phyloP scores from a whole-genome alignment of 2,797 vertebrate species.

The Rhynchotus rufescens region DNA sequence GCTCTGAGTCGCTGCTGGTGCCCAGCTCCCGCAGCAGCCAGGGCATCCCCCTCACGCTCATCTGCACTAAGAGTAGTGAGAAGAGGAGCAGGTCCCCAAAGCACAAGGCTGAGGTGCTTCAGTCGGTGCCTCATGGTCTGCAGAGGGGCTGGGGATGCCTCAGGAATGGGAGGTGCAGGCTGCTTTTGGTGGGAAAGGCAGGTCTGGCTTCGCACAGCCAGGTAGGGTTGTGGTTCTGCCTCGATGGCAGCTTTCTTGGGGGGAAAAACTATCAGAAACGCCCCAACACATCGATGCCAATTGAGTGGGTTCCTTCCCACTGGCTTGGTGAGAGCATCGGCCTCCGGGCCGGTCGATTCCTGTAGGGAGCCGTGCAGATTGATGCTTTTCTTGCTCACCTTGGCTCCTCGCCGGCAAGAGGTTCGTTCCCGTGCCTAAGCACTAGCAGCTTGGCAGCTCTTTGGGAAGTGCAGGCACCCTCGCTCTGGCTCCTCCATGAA shows the following conservation, averaged over 20 bases:
- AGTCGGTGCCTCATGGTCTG: fast-evolving
- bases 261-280: neutral
- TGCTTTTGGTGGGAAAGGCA: neutral
- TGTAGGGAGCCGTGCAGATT: neutral
- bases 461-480: conserved; percentile 29
- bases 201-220: neutral
- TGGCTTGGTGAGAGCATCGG: neutral
- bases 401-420: neutral
- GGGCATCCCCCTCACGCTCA: neutral
- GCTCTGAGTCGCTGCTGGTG: fast-evolving
- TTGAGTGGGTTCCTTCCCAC: neutral
- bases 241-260: neutral
- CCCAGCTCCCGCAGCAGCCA: neutral
- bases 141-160: neutral
- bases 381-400: neutral
- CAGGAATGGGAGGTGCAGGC: neutral
- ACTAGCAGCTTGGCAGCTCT: neutral
- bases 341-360: neutral
- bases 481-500: neutral
- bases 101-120: neutral
- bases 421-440: conserved; percentile 20
- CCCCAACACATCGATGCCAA: neutral
- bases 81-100: neutral
- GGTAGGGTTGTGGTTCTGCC: neutral
- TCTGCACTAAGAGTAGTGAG: neutral